phyloP scores from a whole-genome alignment of 2,113 vertebrate species.

The Eclectus roratus region DNA sequence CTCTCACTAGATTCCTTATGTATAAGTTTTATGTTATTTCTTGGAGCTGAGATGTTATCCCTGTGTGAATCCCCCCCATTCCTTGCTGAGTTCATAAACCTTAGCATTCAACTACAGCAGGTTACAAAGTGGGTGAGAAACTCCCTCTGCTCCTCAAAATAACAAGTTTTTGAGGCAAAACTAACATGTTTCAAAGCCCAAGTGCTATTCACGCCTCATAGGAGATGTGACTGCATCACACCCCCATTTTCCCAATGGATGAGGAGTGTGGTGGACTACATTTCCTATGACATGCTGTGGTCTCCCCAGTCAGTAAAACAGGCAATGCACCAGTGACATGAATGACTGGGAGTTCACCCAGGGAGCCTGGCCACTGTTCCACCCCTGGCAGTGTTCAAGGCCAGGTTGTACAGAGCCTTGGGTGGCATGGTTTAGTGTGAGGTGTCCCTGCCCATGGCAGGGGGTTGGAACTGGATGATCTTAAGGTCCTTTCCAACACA shows the following conservation, averaged over 20 bases:
- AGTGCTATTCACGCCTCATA: not conserved
- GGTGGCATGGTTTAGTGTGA: not conserved
- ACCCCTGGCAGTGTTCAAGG: not conserved
- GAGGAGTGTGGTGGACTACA: not conserved
- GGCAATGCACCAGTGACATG: not conserved
- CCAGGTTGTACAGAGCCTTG: not conserved
- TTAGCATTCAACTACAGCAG: not conserved
- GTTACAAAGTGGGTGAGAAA: not conserved
- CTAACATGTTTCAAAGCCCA: not conserved
- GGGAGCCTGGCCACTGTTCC: not conserved
- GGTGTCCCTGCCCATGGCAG: not conserved
- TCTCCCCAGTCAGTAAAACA: not conserved
- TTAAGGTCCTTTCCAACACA: not conserved
- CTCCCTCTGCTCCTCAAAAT: not conserved
- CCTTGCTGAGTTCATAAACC: not conserved
- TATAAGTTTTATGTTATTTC: not conserved
- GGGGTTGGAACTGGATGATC: not conserved
- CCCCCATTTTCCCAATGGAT: not conserved
- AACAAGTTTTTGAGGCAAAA: not conserved
- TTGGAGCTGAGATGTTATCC: not conserved
- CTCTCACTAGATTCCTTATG: not conserved
- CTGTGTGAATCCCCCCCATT: fast-evolving
- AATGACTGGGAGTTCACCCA: not conserved
- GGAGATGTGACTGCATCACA: not conserved
- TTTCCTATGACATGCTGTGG: not conserved